Base-by-base conservation (phyloP, 2,888 invertebrate genomes). In the Hoplodrina blanda region DNA sequence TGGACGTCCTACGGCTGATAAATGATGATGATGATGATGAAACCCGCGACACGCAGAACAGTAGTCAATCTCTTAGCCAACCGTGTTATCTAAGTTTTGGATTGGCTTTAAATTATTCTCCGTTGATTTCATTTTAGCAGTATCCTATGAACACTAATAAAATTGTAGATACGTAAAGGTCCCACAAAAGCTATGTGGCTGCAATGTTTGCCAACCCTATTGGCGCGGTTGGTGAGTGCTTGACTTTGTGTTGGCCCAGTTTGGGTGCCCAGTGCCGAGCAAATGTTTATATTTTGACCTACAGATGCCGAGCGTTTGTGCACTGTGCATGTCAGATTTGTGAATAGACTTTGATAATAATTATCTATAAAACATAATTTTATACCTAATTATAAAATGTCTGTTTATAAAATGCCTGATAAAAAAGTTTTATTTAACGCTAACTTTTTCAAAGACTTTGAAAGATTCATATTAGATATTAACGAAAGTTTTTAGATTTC, bases 211-310 rank as follows among this genome's bases (percentile, higher is more conserved):
- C 30, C 33, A 10, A 50, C 19, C 49, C 53, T 74, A 54, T 76
- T 62, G 69, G 61, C 17, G 6, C 11, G 49, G 52, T 49, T 10
- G 49, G 41, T 62, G 59, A 76, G 76, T 76, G 69, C 76, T 76
- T 49, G 57, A 37, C 41, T 69, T 59, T 59, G 57, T 69, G 30
- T 25, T 55, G 69, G 53, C 49, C 33, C 19, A 54, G 76, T 62
- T 76, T 59, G 25, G 11, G 25, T 11, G 20, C 11, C 2, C 17
- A 41, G 44, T 19, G 44, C 17, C 17, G 13, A 59, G 33, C 49
- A 69, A 62, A 76, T 44, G 25, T 69, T 56, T 69, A 33, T 75
- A 67, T 61, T 56, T 76, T 69, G 49, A 4, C 19, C 46, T 33
- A 56, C 20, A 53, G 17, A 41, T n/a, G 37, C 59, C 8, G 5